A percentile compares a stretch with the other conserved stretches of the same genome.
Evolutionary conservation across 2,888 invertebrate species (phyloP).

Genomic region (Encarsia formosa): DNA sequence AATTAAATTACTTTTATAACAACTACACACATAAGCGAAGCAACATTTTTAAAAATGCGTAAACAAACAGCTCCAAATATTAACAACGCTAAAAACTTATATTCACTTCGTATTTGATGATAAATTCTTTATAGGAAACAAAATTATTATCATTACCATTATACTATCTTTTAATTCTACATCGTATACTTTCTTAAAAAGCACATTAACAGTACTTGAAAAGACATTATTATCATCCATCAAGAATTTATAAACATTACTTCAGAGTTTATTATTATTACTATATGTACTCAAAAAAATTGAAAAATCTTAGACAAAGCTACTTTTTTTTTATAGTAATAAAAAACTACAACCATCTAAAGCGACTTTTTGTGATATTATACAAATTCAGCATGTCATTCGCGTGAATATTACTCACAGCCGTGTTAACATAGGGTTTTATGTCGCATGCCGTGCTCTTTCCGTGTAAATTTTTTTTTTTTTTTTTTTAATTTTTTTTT

Average conservation of each 20-base stretch:
- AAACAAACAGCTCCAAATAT: slow-evolving; percentile 24
- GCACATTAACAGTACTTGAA: too few relatives aligned
- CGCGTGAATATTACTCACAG: slow-evolving; percentile 41
- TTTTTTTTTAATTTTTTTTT: too few relatives aligned
- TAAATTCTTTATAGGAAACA: slow-evolving; percentile 25
- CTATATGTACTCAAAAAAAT: slow-evolving; percentile 6
- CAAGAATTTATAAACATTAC: slow-evolving; percentile 3
- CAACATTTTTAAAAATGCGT: slow-evolving; percentile 19
- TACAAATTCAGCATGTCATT: slow-evolving; percentile 32
- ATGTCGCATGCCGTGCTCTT: slow-evolving; percentile 47
- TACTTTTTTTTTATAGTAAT: too few relatives aligned
- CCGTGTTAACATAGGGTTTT: slow-evolving; percentile 29
- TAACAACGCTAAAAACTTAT: slow-evolving; percentile 23
- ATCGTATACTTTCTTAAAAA: neutral
- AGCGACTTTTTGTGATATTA: slow-evolving; percentile 26
- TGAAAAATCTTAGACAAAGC: too few relatives aligned
- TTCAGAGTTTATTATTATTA: too few relatives aligned
- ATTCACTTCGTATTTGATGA: slow-evolving; percentile 22
- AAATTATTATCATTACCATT: too few relatives aligned
- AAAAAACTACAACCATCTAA: slow-evolving; percentile 26
- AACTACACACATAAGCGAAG: slow-evolving; percentile 28
- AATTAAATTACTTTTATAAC: too few relatives aligned
- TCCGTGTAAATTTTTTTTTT: too few relatives aligned
- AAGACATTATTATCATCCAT: too few relatives aligned
- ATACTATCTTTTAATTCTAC: too few relatives aligned